Percentiles rank a stretch among this genome's conserved stretches.
phyloP scores from a whole-genome alignment of 2,888 invertebrate species.

The Auanema sp. region DNA sequence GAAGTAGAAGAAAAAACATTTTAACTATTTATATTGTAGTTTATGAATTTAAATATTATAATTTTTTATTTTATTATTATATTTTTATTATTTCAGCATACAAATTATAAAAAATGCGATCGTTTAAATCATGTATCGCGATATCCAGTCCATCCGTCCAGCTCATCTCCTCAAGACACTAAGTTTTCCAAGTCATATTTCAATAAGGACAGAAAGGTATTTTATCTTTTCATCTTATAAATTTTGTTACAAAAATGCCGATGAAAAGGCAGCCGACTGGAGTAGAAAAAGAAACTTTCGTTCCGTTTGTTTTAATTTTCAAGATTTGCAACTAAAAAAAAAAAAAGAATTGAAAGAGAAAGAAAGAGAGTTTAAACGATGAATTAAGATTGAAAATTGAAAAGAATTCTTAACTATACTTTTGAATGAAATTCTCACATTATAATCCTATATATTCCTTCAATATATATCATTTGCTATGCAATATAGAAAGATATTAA shows the following conservation, averaged over 20 bases:
- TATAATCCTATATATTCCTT: too few relatives aligned
- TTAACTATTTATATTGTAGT: constrained; percentile 4
- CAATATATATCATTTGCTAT: too few relatives aligned
- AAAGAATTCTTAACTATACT: background rate
- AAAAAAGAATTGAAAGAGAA: background rate
- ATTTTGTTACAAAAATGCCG: too few relatives aligned
- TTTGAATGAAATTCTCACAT: background rate
- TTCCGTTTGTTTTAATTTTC: background rate
- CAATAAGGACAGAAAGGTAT: constrained; percentile 64
- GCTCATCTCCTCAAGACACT: constrained; percentile 60
- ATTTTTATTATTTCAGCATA: constrained; percentile 53
- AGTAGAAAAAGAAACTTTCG: background rate
- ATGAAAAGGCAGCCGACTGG: background rate
- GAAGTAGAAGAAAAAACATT: background rate
- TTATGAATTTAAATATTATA: background rate
- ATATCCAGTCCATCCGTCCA: constrained; percentile 61
- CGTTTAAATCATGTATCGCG: constrained; percentile 63
- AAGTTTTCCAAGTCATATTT: constrained; percentile 63
- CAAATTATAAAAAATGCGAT: constrained; percentile 64
- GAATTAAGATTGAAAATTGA: background rate
- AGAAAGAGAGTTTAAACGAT: background rate
- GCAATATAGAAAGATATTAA: too few relatives aligned
- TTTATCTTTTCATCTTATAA: constrained; percentile 2
- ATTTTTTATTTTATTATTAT: background rate
- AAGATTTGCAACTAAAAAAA: background rate